These are phyloP conservation scores for Columba guinea DNA, from an alignment of 2,797 vertebrate genomes.

Conservation along the genomic window DNA sequence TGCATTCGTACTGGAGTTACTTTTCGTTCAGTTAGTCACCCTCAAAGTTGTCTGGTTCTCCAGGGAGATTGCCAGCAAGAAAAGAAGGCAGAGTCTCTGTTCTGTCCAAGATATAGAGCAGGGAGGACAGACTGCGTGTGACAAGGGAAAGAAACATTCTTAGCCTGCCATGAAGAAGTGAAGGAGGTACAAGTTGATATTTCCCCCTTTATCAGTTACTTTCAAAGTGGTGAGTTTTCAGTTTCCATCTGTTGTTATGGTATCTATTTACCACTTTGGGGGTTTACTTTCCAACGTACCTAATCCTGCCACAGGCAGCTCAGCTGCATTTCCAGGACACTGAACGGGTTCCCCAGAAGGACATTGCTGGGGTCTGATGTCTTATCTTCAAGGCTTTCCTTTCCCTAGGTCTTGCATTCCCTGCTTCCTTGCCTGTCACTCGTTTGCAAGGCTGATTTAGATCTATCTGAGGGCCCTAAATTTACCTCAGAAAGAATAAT, in stretches of 20 bases:
- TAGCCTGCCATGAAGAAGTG: background rate
- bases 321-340: background rate
- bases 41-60: background rate
- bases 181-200: background rate
- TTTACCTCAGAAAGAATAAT: conserved; percentile 5
- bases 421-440: background rate
- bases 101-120: background rate
- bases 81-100: background rate
- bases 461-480: background rate
- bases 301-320: background rate
- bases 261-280: background rate
- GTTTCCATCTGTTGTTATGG: background rate
- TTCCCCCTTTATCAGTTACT: background rate
- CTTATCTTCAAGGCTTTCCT: background rate
- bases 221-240: background rate
- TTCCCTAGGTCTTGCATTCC: background rate
- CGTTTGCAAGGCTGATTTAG: background rate
- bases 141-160: background rate
- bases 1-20: background rate
- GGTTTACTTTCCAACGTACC: background rate
- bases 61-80: background rate
- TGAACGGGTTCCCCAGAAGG: background rate
- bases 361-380: background rate
- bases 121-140: background rate
- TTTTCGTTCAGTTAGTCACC: background rate